Base-by-base conservation (phyloP, 2,113 vertebrate species). In the Poeciliopsis prolifica region DNA sequence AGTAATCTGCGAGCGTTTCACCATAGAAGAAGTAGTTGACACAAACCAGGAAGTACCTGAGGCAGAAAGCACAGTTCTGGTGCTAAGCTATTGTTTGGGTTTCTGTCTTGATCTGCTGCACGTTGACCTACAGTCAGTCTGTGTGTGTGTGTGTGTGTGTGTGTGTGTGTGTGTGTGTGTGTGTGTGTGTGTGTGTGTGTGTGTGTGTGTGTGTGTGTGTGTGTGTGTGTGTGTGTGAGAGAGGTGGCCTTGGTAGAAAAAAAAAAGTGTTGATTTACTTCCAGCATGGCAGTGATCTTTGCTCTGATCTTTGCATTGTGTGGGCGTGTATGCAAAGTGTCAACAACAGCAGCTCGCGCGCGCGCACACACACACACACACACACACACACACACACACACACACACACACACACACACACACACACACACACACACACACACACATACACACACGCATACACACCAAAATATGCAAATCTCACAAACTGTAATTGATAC, bases 1-100 rank as follows among this genome's bases (percentile, higher is more conserved):
- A 99, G 83, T 99, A 98, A 91, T 99, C 98, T 0, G 97, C 98
- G n/a, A 99, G 92, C 0, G 98, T 99, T 88, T 99, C 98, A 31
- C 98, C 98, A 62, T 99, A 99, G 91, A 99, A 99, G 94, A 99
- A 99, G 92, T 99, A 99, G 93, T 99, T 99, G 71, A 98, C 97
- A 72, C 98, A 99, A 24, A 99, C 92, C 71, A 99, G 93, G 81
- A 99, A 99, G 86, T 99, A 99, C 98, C 98, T 99, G 61, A 61
- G 40, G 30, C 29, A 24, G 3, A 71, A 58, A 13, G 58, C 6
- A 31, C 1, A 1, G 3, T 3, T 22, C 12, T 26, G 14, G 5
- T 0, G 42, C 13, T 9, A 40, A 26, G 10, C 24, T 67, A 1
- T 24, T 11, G 22, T 17, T 40, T 63, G 31, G 48, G 63, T 64